phyloP scores from a whole-genome alignment of 2,113 vertebrate genomes.

The Synodontis membranacea region DNA sequence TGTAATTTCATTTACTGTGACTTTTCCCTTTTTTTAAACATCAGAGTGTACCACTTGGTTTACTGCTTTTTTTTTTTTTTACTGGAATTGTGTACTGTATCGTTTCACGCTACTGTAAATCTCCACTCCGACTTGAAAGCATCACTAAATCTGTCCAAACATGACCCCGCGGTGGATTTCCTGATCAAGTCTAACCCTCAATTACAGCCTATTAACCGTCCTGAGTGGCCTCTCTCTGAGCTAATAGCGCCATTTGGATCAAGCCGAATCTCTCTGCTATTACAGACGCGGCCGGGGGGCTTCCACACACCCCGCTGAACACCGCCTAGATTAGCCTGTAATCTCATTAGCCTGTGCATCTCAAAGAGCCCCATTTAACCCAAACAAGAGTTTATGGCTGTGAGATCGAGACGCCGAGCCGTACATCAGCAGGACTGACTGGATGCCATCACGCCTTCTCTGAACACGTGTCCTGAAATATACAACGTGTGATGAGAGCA shows the following conservation, averaged over 20 bases:
- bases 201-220: constrained; percentile 51
- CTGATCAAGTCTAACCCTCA: constrained; percentile 30
- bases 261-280: constrained; percentile 8
- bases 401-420: constrained; percentile 66
- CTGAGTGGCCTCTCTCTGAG: constrained; percentile 31
- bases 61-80: neutral
- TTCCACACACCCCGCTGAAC: constrained; percentile 6
- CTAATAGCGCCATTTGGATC: constrained; percentile 47
- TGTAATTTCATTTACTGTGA: neutral
- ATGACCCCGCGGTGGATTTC: constrained; percentile 37
- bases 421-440: constrained; percentile 63
- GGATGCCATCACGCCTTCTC: constrained; percentile 65
- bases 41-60: neutral
- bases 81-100: neutral
- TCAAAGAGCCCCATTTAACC: constrained; percentile 69
- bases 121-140: constrained; percentile 13
- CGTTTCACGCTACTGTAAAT: constrained; percentile 34
- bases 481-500: neutral
- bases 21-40: neutral
- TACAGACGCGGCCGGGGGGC: neutral
- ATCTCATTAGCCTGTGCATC: constrained; percentile 73
- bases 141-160: constrained; percentile 33
- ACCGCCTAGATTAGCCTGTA: constrained; percentile 54
- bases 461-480: constrained; percentile 18
- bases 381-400: constrained; percentile 77